Base-by-base conservation (phyloP, 92 coral and sea anemone species). In the Siderastrea siderea region DNA sequence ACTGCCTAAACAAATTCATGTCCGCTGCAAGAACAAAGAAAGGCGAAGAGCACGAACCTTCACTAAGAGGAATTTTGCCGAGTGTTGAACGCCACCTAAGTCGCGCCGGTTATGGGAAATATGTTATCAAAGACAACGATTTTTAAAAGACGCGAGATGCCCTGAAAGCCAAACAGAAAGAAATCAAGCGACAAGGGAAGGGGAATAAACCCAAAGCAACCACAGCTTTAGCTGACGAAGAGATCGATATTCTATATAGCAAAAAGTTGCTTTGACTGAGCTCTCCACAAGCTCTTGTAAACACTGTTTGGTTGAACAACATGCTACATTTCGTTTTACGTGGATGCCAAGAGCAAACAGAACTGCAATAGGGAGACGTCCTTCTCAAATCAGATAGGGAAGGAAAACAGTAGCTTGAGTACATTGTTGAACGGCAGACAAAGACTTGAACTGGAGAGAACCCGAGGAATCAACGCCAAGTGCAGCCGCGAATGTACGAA, bases 311-410 rank as follows among this genome's bases (percentile, higher is more conserved):
- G 38, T 26, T 26, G 38, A 26, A 26, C 38, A 26, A 26, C 38
- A 26, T 26, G 54, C 66, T 87, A 48, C 86, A 69, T 52, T 68
- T 79, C 44, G 87, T 84, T 2, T 68, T 89, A 48, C 68, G 92
- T 57, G 92, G 92, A 17, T 76, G 92, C 12, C 74, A 89, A 61
- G 83, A 90, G 66, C 90, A 90, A 66, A 57, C 83, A 38, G 88
- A 90, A 51, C 76, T 86, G 71, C 52, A 70, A 17, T 90, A 90
- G 93, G 90, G 84, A 51, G 85, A 90, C 59, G 62, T 78, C 60
- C 59, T 46, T 15, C 73, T 90, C 90, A 26, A 26, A 26, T 26
- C 0, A 26, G 38, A 26, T 26, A 26, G 38, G 0, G 38, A 26
- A 26, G 38, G 86, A 77, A 84, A 84, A 63, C 85, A 90, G 77